Base-by-base conservation (phyloP, 35 echinoderm and acorn worm species). In the Apostichopus parvimensis region DNA sequence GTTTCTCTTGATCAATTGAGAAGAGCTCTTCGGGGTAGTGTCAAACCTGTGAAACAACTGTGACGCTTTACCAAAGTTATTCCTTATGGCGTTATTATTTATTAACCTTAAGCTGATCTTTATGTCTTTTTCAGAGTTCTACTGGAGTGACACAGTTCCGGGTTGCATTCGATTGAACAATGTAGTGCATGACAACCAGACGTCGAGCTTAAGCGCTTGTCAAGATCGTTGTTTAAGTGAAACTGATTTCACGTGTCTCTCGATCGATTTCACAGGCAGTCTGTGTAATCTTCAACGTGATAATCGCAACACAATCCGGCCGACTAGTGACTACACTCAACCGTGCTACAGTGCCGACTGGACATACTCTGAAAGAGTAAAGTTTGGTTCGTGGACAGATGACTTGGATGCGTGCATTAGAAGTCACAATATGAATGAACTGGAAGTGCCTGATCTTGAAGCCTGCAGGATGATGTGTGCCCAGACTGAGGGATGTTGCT, bases 351-450 rank as follows among this genome's bases (percentile, higher is more conserved):
- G 5, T 6, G 6, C 6, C 58, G 79, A 26, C 8, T 56, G 52
- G 79, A 82, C 45, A 15, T 82, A 82, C 1, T 10, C 79, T 53
- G 79, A 82, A 57, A 53, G 79, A 57, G 79, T 82, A 15, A 57
- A 4, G 23, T 8, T 82, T 53, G 79, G 79, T 57, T 53, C 34
- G 79, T 82, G 79, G 79, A 82, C 79, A 12, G 1, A 22, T 12
- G 79, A 14, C 14, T 11, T 82, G 11, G 11, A 82, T n/a, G 79
- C 45, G 12, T 82, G 79, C 79, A 82, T 82, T 26, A 17, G 79
- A 73, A 73, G 70, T 17, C 70, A 73, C n/a, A 73, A 73, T 17
- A 73, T 73, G 70, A 17, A 73, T 2, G 70, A 73, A 73, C 2
- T 15, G 9, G 70, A 73, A 4, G 70, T 73, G 13, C 70, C 70